These are phyloP conservation scores for Pelvicachromis taeniatus DNA, from an alignment of 2,113 vertebrate genomes.

Conservation along the genomic window DNA sequence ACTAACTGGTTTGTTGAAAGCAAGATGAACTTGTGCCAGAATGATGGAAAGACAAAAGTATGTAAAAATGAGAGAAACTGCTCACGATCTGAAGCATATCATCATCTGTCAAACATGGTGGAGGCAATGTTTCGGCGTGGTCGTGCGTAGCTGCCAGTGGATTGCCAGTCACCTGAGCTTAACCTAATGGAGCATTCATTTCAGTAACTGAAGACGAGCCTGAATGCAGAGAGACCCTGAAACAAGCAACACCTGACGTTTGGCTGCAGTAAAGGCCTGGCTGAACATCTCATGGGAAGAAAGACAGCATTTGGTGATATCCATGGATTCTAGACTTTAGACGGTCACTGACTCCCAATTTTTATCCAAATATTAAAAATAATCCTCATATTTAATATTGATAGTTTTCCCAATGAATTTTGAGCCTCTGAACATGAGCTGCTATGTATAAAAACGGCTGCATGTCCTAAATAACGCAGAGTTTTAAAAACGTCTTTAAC, in stretches of 20 bases:
- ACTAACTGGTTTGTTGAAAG: not conserved
- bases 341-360: not conserved
- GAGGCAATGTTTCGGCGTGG: accelerated
- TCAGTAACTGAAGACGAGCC: not conserved
- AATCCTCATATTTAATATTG: not conserved
- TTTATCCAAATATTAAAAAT: not conserved
- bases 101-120: not conserved
- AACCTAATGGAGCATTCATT: not conserved
- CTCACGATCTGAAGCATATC: not conserved
- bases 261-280: not conserved
- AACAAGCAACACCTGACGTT: not conserved
- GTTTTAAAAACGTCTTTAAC: not conserved
- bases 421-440: not conserved
- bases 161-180: not conserved
- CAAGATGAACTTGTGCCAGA: not conserved
- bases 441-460: not conserved
- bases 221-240: not conserved
- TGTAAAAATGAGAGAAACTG: not conserved
- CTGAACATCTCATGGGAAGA: not conserved
- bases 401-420: not conserved
- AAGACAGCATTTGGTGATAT: not conserved
- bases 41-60: too few species aligned
- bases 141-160: not conserved
- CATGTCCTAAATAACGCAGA: not conserved
- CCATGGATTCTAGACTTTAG: not conserved